These are phyloP conservation scores for Clarias gariepinus DNA, from an alignment of 2,113 vertebrate genomes.

Conservation along the genomic window DNA sequence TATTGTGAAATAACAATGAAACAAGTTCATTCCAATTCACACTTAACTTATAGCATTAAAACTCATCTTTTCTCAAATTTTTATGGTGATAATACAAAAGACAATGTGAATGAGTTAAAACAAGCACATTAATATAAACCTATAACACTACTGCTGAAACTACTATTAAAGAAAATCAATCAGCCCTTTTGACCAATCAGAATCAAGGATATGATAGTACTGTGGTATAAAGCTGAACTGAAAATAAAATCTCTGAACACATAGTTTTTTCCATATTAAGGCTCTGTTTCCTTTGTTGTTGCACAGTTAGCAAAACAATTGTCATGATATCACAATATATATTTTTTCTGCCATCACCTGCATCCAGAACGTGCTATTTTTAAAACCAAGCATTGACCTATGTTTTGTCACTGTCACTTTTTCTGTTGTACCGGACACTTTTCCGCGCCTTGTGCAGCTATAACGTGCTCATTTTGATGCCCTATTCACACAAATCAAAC, in stretches of 20 bases:
- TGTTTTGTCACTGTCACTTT: background rate
- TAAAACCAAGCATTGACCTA: background rate
- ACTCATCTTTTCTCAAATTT: background rate
- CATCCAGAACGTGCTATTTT: background rate
- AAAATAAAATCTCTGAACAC: background rate
- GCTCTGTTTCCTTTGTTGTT: background rate
- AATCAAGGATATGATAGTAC: background rate
- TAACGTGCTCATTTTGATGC: background rate
- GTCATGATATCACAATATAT: background rate
- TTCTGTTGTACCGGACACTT: background rate
- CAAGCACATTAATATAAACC: background rate
- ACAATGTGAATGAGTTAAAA: background rate
- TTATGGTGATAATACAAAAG: background rate
- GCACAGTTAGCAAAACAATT: background rate
- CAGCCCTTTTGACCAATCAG: background rate
- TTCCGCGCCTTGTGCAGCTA: background rate
- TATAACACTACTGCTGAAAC: background rate
- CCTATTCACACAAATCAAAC: slow-evolving; percentile 4
- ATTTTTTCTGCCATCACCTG: background rate
- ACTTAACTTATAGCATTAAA: background rate
- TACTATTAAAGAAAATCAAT: no score
- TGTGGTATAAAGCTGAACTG: background rate
- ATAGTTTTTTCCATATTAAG: background rate
- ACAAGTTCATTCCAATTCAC: background rate
- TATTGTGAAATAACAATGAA: background rate